Base-by-base conservation (phyloP, 2,797 vertebrate species). In the Mareca penelope region DNA sequence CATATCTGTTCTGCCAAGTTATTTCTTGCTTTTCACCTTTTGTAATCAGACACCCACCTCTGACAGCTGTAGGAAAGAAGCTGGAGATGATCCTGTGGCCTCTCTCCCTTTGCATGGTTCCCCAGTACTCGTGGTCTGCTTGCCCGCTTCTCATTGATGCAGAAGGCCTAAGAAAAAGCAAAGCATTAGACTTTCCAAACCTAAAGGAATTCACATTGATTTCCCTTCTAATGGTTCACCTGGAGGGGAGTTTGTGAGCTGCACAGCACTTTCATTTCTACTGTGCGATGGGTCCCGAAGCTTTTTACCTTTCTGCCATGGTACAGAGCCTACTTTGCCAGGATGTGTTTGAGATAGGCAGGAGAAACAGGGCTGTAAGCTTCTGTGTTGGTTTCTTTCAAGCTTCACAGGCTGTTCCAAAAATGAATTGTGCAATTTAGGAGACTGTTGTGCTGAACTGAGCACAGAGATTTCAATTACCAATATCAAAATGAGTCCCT, bases 381-480 rank as follows among this genome's bases (percentile, higher is more conserved):
- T 72, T 83, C 89, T 79, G 7, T 2, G 6, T 16, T 57, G 60
- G 7, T 75, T 95, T 91, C 77, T 73, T 92, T 84, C 82, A 88
- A 84, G 60, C 39, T 84, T 91, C 85, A 78, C 46, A 85, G 56
- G 35, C 73, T 68, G 31, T 81, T 95, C 56, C 84, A 80, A 95
- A 95, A 94, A 95, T n/a, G 40, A 67, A 81, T 68, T 81, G 71
- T 40, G n/a, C 69, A 67, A 94, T 94, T 93, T 84, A 84, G 91
- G 44, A 89, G 71, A 93, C 77, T 65, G 71, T 86, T 88, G 64
- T 77, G 64, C 73, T 86, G 87, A 93, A 86, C 60, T 24, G 31
- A 93, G 57, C 53, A 56, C 31, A 64, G 24, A 50, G 42, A n/a
- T 94, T 94, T 93, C 85, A 93, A 90, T 90, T 93, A 88, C 71